Evolutionary conservation across 2,113 vertebrate species (phyloP).

Genomic region (Chrysemys picta): DNA sequence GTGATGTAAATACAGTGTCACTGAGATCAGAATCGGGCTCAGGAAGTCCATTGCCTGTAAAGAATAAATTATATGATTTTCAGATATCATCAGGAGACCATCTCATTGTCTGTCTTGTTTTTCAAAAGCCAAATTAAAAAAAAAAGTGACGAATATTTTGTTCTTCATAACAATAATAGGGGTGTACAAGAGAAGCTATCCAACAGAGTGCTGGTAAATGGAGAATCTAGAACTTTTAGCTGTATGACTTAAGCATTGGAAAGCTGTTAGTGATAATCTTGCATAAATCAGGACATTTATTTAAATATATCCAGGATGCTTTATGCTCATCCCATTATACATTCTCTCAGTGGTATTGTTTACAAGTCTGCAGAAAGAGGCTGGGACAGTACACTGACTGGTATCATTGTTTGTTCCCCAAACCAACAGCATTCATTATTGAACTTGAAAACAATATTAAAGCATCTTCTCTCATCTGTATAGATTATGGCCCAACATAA

Average conservation of each 20-base stretch:
- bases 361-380: not conserved
- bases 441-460: constrained; percentile 27
- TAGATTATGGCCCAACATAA: not conserved
- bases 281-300: not conserved
- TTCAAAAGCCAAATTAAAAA: not conserved
- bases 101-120: not conserved
- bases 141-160: not conserved
- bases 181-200: not conserved
- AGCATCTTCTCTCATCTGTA: not conserved
- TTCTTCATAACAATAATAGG: not conserved
- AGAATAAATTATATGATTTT: not conserved
- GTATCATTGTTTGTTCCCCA: not conserved
- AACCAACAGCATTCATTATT: not conserved
- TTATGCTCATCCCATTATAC: not conserved
- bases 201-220: not conserved
- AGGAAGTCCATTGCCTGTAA: not conserved
- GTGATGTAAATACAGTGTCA: not conserved
- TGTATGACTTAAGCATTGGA: not conserved
- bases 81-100: not conserved
- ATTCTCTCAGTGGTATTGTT: not conserved
- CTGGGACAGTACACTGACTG: not conserved
- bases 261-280: not conserved
- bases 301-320: not conserved
- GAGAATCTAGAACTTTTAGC: constrained; percentile 5
- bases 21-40: not conserved